Base-by-base conservation (phyloP, 2,113 vertebrate genomes). In the Procavia capensis region DNA sequence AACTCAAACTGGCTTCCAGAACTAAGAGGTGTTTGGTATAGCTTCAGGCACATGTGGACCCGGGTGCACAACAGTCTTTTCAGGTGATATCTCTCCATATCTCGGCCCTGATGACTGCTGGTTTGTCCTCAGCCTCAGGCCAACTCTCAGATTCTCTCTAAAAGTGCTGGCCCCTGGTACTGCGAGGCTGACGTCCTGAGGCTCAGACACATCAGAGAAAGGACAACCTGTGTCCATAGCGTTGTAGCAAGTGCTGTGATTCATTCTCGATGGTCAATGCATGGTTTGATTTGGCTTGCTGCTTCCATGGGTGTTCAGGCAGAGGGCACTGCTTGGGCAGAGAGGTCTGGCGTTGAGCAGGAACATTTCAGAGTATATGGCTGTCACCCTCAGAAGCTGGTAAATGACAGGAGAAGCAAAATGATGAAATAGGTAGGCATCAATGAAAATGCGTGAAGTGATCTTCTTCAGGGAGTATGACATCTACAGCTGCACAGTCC, bases 41-140 rank as follows among this genome's bases (percentile, higher is more conserved):
- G 90, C 90, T 88, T 89, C n/a, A 72, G 90, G 86, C 47, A 76
- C 19, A 47, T 90, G 7, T 41, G 43, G 81, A 72, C 79, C 75
- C 61, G 84, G 89, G 92, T 6, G 57, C 45, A 54, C 6, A 68
- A 11, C 27, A 20, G 17, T 6, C 9, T 29, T n/a, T 54, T 79
- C 11, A 19, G 70, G 13, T n/a, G n/a, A 24, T 17, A 17, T 20
- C 4, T 36, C 6, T 6, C 39, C 3, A 2, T 9, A 27, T 92
- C 80, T 89, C 25, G 4, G 59, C 24, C 81, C 79, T 34, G 14
- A 79, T 88, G 90, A 91, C 72, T 57, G 16, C 61, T 2, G 6
- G 9, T 36, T 54, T 24, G 8, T 59, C 36, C 74, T 63, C 24
- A 68, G 14, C 39, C 47, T n/a, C 25, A 31, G 29, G 80, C 39